Conservation (phyloP, 2,797 vertebrate genomes). For the Thamnophis elegans region DNA sequence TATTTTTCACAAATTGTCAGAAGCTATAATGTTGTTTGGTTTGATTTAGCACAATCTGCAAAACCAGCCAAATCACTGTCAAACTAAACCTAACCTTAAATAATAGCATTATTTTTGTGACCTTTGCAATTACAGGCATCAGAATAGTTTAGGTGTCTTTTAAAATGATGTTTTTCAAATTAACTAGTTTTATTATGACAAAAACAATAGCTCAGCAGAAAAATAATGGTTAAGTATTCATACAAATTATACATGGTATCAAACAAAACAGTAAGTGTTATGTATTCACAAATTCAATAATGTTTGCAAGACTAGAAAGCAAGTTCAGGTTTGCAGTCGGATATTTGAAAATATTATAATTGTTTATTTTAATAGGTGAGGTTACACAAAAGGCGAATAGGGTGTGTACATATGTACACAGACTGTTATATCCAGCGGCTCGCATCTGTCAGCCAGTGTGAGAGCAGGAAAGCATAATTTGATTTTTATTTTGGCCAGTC, state of each 20-base stretch:
- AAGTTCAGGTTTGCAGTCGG: not conserved
- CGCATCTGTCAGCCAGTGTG: not conserved
- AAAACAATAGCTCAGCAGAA: not conserved
- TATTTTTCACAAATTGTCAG: not conserved
- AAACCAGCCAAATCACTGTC: not conserved
- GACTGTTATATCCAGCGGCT: not conserved
- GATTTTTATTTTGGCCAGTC: not conserved
- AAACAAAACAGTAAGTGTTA: not conserved
- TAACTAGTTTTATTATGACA: not conserved
- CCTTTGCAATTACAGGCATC: not conserved
- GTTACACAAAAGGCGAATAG: not conserved
- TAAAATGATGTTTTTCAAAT: not conserved
- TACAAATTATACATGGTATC: not conserved
- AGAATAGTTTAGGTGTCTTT: not conserved
- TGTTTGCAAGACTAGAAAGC: not conserved
- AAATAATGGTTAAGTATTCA: not conserved
- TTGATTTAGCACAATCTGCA: not conserved
- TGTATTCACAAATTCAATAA: not conserved
- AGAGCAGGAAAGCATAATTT: not conserved
- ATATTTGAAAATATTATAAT: not conserved
- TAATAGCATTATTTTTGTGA: not conserved
- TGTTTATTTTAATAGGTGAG: not conserved
- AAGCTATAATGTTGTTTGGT: not conserved
- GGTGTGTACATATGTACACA: not conserved
- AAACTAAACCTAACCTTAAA: not conserved